A percentile compares a stretch with the other conserved stretches of the same genome.
Conservation (phyloP, 1,140 invertebrate species). For the Magallana ariakensis region DNA sequence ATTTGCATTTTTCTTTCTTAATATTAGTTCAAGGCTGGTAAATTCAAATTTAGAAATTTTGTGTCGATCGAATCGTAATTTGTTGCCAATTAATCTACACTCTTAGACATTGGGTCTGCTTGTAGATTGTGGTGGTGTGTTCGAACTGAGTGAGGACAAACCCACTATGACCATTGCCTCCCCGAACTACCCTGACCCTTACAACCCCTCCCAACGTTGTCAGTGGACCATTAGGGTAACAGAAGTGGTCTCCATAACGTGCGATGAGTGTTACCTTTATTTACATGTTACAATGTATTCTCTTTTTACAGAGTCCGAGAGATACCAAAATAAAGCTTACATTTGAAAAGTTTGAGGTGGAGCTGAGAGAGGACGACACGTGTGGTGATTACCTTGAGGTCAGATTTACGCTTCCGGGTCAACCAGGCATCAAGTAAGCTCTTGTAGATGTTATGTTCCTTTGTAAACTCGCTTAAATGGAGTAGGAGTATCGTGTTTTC, state of each 20-base stretch:
- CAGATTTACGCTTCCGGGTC: slow-evolving; percentile 39
- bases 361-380: slow-evolving; percentile 5
- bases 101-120: background rate
- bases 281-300: background rate
- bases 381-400: slow-evolving; percentile 51
- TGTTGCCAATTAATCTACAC: too few relatives aligned
- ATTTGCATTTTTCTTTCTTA: too few relatives aligned
- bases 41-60: too few relatives aligned
- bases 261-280: background rate
- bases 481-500: too few relatives aligned
- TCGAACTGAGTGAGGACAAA: slow-evolving; percentile 25
- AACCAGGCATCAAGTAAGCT: slow-evolving; percentile 50
- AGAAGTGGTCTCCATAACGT: background rate
- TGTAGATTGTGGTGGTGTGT: slow-evolving; percentile 50
- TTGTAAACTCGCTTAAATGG: too few relatives aligned
- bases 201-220: slow-evolving; percentile 48
- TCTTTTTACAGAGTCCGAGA: slow-evolving; percentile 40
- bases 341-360: slow-evolving; percentile 49
- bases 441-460: too few relatives aligned
- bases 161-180: slow-evolving; percentile 21
- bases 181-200: slow-evolving; percentile 43
- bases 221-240: slow-evolving; percentile 48
- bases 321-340: slow-evolving; percentile 43
- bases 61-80: too few relatives aligned
- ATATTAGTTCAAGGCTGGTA: too few relatives aligned